Percentiles rank a stretch among this genome's conserved stretches.
Evolutionary conservation across 2,113 vertebrate species (phyloP).

Genomic region (Pristiophorus japonicus): DNA sequence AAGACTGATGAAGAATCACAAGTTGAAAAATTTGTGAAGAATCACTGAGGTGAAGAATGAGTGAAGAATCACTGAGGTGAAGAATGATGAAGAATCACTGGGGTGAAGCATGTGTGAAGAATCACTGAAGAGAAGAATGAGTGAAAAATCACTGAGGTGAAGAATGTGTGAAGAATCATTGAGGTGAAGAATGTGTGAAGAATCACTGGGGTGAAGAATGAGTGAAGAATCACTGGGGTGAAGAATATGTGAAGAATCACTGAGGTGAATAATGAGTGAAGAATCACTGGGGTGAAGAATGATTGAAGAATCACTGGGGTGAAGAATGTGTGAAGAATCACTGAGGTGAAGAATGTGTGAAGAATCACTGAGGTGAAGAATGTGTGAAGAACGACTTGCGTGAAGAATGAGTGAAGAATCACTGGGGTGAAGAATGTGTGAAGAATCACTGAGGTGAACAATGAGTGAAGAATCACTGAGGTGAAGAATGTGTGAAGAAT

Average conservation of each 20-base stretch:
- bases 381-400: no score
- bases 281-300: neutral
- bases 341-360: neutral
- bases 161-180: neutral
- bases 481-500: no score
- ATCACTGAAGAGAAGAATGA: neutral
- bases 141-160: neutral
- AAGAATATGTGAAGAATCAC: neutral
- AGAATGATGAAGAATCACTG: neutral
- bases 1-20: no score
- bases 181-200: neutral
- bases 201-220: neutral
- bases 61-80: neutral
- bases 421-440: no score
- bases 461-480: no score
- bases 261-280: neutral
- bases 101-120: neutral
- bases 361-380: neutral
- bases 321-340: neutral
- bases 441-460: no score
- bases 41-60: neutral
- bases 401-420: no score
- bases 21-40: no score
- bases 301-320: neutral
- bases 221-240: neutral